Evolutionary conservation across 2,888 invertebrate genomes (phyloP).

Genomic region (Scrobipalpa costella): DNA sequence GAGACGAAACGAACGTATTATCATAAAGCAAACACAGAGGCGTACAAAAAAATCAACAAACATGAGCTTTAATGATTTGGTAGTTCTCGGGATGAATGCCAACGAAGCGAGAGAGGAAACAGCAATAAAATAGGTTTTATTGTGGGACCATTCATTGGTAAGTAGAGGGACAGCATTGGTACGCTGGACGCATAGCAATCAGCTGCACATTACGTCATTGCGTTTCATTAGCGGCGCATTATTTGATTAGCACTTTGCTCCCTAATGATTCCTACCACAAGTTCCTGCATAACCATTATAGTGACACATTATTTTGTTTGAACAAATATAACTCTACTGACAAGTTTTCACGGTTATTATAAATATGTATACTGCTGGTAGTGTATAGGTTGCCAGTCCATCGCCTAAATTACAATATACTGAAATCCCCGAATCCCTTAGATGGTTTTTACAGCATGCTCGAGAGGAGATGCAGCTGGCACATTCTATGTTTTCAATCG

Average conservation of each 20-base stretch:
- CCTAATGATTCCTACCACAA: background rate
- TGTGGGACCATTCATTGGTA: conserved; percentile 59
- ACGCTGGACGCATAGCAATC: conserved; percentile 53
- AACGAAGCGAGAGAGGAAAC: conserved; percentile 72
- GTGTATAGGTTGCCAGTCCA: no score
- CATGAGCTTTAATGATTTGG: conserved; percentile 75
- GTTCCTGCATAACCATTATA: background rate
- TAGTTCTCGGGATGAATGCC: conserved; percentile 74
- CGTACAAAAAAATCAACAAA: conserved; percentile 73
- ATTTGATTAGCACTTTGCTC: background rate
- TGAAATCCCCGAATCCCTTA: no score
- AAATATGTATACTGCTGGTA: no score
- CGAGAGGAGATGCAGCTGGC: no score
- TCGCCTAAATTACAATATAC: no score
- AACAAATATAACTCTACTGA: no score
- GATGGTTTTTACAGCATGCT: no score
- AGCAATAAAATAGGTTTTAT: conserved; percentile 74
- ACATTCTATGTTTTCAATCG: no score
- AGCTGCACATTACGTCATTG: conserved; percentile 39
- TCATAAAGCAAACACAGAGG: conserved; percentile 80
- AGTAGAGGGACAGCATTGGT: conserved; percentile 39
- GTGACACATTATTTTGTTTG: background rate
- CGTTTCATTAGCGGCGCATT: conserved; percentile 28
- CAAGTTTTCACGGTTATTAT: no score
- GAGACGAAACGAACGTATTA: conserved; percentile 76